phyloP scores from a whole-genome alignment of 2,113 vertebrate genomes.

The Actinemys pallida region DNA sequence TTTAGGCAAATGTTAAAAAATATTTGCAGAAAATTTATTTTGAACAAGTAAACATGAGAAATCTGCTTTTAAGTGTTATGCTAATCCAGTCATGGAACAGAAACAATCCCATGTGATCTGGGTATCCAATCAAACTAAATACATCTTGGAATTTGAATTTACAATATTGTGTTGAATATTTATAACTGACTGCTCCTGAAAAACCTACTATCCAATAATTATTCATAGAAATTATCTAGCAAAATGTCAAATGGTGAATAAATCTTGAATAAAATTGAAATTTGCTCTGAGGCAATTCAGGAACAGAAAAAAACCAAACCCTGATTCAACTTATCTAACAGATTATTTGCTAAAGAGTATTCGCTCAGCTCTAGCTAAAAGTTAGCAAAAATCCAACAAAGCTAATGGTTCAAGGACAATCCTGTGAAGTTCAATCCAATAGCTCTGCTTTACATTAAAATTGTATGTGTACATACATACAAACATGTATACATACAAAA shows the following conservation, averaged over 20 bases:
- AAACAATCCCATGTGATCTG: background rate
- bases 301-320: background rate
- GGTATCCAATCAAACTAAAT: background rate
- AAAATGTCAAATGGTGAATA: background rate
- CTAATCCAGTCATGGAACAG: background rate
- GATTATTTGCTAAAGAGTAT: background rate
- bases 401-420: background rate
- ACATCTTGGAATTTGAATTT: background rate
- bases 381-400: background rate
- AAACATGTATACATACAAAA: background rate
- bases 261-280: background rate
- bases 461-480: background rate
- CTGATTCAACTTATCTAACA: background rate
- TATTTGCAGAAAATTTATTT: background rate
- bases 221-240: background rate
- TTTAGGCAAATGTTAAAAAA: background rate
- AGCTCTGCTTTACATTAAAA: background rate
- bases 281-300: background rate
- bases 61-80: background rate
- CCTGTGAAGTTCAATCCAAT: background rate
- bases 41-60: background rate
- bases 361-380: background rate
- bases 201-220: background rate
- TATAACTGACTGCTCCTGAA: background rate
- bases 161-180: accelerated